These are phyloP conservation scores for Tribolium freemani DNA, from an alignment of 2,888 invertebrate genomes.

Conservation along the genomic window DNA sequence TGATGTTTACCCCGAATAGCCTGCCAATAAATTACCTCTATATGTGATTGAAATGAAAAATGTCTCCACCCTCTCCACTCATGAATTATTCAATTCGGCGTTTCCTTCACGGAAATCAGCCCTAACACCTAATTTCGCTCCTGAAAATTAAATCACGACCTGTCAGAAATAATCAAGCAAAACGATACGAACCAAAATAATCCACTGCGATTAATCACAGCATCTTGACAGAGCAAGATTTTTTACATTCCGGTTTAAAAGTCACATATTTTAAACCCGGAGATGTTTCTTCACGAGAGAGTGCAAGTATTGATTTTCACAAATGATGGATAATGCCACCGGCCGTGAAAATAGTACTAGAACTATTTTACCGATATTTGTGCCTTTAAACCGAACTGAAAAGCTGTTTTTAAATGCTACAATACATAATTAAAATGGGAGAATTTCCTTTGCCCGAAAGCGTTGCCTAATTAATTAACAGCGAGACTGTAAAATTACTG, in stretches of 20 bases:
- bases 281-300: too few relatives aligned
- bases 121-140: neutral
- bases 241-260: neutral
- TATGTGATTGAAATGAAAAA: slow-evolving; percentile 4
- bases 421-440: too few relatives aligned
- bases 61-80: neutral
- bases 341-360: too few relatives aligned
- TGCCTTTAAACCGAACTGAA: too few relatives aligned
- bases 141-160: neutral
- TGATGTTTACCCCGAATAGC: neutral
- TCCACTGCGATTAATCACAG: neutral
- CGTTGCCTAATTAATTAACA: too few relatives aligned
- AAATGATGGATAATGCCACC: too few relatives aligned
- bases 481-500: too few relatives aligned
- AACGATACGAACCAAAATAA: neutral
- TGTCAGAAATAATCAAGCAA: neutral
- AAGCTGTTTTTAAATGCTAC: too few relatives aligned
- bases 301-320: too few relatives aligned
- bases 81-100: neutral
- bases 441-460: too few relatives aligned
- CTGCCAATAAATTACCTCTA: slow-evolving; percentile 6
- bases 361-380: too few relatives aligned
- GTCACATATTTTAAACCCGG: too few relatives aligned
- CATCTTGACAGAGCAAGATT: neutral
- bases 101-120: neutral